phyloP scores from a whole-genome alignment of 2,888 invertebrate species.

The Gari tellinella region DNA sequence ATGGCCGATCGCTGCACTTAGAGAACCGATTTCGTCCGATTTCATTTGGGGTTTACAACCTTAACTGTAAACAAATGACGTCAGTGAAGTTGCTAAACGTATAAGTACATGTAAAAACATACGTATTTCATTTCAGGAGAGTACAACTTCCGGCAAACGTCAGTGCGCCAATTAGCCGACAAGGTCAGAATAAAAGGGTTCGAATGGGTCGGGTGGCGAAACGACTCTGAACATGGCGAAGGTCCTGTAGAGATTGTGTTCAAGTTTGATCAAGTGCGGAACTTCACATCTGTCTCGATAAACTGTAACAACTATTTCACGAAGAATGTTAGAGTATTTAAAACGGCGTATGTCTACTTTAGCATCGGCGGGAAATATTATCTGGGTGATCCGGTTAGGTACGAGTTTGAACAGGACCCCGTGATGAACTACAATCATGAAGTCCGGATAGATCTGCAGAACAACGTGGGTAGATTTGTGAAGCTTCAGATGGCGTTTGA shows the following conservation, averaged over 20 bases:
- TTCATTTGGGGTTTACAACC: too few relatives aligned
- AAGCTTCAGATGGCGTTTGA: slow-evolving; percentile 91
- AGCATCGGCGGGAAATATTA: slow-evolving; percentile 91
- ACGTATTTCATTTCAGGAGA: slow-evolving; percentile 86
- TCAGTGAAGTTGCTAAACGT: too few relatives aligned
- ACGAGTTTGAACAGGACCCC: slow-evolving; percentile 89
- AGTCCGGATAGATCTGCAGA: slow-evolving; percentile 92
- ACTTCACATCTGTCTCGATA: slow-evolving; percentile 93
- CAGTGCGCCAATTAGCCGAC: slow-evolving; percentile 88
- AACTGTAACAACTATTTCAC: slow-evolving; percentile 94
- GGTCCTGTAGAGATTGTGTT: slow-evolving; percentile 91
- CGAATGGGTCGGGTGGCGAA: slow-evolving; percentile 96
- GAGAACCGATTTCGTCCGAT: too few relatives aligned
- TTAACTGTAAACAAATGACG: too few relatives aligned
- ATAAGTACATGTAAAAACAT: too few relatives aligned
- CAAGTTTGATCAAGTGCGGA: slow-evolving; percentile 94
- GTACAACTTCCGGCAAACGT: slow-evolving; percentile 90
- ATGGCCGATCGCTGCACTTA: too few relatives aligned
- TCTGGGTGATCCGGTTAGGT: slow-evolving; percentile 90
- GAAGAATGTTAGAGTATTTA: slow-evolving; percentile 93
- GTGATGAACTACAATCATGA: slow-evolving; percentile 93
- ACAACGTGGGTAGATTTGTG: slow-evolving; percentile 92
- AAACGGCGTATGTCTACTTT: slow-evolving; percentile 91
- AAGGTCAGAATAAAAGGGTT: slow-evolving; percentile 88
- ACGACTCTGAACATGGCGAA: slow-evolving; percentile 87